Evolutionary conservation across 2,888 invertebrate species (phyloP).

Genomic region (Invenusta paracnida): DNA sequence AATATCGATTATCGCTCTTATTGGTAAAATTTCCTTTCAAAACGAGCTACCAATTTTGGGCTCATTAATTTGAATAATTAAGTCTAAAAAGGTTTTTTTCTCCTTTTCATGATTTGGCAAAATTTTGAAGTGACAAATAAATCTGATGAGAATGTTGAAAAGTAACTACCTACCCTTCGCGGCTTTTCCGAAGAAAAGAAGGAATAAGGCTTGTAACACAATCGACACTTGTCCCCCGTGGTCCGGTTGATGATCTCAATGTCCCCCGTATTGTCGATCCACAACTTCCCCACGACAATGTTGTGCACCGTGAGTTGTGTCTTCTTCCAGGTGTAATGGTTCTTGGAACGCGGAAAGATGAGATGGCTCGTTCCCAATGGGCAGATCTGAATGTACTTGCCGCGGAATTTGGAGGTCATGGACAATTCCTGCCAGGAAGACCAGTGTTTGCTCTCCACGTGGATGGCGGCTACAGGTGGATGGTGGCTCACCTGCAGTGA

Average conservation of each 20-base stretch:
- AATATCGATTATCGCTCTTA: too few species aligned
- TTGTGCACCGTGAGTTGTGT: slow-evolving; percentile 95
- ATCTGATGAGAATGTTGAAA: too few species aligned
- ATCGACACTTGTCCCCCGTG: slow-evolving; percentile 83
- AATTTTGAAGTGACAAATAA: too few species aligned
- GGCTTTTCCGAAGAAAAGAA: slow-evolving; percentile 95
- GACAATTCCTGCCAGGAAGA: slow-evolving; percentile 96
- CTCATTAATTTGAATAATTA: too few species aligned
- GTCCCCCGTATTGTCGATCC: slow-evolving; percentile 99
- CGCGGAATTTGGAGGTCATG: slow-evolving; percentile 96
- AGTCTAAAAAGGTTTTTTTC: too few species aligned
- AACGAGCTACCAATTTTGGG: too few species aligned
- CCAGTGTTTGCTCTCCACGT: slow-evolving; percentile 78
- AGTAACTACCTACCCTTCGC: slow-evolving; percentile 62
- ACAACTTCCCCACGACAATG: slow-evolving; percentile 95
- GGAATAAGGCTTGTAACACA: slow-evolving; percentile 95
- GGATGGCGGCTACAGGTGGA: slow-evolving; percentile 93
- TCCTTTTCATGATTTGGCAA: too few species aligned
- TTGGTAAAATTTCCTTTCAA: too few species aligned
- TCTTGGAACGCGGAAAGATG: slow-evolving; percentile 63
- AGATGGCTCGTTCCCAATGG: slow-evolving; percentile 67
- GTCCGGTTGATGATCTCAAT: slow-evolving; percentile 90
- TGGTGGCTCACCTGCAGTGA: slow-evolving; percentile 79
- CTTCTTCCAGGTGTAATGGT: slow-evolving; percentile 85
- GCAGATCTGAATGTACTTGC: slow-evolving; percentile 79